phyloP scores from a whole-genome alignment of 2,888 invertebrate genomes.

The Cephus nigrinus region DNA sequence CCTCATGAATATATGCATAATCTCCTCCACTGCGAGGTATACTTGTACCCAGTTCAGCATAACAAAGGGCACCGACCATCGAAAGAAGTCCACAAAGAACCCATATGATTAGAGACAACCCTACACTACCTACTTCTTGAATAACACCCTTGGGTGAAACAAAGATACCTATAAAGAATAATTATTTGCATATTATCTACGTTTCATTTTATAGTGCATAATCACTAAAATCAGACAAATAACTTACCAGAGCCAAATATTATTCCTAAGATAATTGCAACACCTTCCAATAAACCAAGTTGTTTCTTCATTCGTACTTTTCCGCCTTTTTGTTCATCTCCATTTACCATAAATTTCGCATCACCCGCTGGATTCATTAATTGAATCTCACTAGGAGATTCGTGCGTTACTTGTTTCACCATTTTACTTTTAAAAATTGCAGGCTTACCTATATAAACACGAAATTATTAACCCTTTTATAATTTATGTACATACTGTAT shows the following conservation, averaged over 20 bases:
- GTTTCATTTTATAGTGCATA: neutral
- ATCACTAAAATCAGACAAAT: neutral
- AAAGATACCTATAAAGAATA: slow-evolving; percentile 80
- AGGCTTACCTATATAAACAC: neutral
- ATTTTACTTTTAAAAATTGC: slow-evolving; percentile 5
- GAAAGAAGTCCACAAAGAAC: slow-evolving; percentile 87
- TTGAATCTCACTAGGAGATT: slow-evolving; percentile 19
- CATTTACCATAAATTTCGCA: slow-evolving; percentile 4
- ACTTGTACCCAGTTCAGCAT: slow-evolving; percentile 92
- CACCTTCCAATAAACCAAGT: slow-evolving; percentile 89
- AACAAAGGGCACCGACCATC: slow-evolving; percentile 94
- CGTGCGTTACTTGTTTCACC: slow-evolving; percentile 15
- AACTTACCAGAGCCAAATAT: slow-evolving; percentile 88
- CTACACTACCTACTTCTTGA: slow-evolving; percentile 89
- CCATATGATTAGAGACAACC: slow-evolving; percentile 90
- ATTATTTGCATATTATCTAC: neutral
- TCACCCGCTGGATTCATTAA: slow-evolving; percentile 10
- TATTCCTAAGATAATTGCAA: slow-evolving; percentile 93
- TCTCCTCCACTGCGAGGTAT: slow-evolving; percentile 96
- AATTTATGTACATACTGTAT: neutral
- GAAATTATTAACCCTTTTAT: neutral
- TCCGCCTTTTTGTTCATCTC: slow-evolving; percentile 55
- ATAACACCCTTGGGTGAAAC: slow-evolving; percentile 96
- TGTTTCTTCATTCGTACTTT: slow-evolving; percentile 88
- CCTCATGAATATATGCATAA: slow-evolving; percentile 95